Base-by-base conservation (phyloP, 1,140 invertebrate species). In the Bactericera cockerelli region DNA sequence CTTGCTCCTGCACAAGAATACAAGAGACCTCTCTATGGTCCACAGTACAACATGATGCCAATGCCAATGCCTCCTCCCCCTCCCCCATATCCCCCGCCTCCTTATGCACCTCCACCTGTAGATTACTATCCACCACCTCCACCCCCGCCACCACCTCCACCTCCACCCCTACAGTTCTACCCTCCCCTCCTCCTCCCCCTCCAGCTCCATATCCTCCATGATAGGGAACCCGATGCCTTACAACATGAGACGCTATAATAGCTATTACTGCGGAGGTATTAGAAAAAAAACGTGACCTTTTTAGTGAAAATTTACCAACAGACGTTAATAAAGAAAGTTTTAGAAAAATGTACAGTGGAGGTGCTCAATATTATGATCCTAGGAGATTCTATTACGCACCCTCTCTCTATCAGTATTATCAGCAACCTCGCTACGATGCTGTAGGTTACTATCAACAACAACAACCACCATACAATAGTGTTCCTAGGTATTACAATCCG, bases 321-420 rank as follows among this genome's bases (percentile, higher is more conserved):
- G 42, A 22, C 4, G 8, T 19, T 6, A 8, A 19, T 49, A 16
- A 49, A 19, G 19, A 49, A 10, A 19, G n/a, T 49, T 49, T 49
- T n/a, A 16, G 42, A 19, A 49, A n/a, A 22, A 16, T 49, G 42
- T 49, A 49, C 22, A 49, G 42, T 49, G 42, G 42, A 6, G 42
- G 42, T 4, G 4, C 42, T 8, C 42, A 49, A 49, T 49, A 49
- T 22, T 49, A 49, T 49, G 42, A 49, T 22, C 42, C 42, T n/a
- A 49, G 42, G 19, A 49, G 42, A 49, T 49, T 10, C n/a, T 49
- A 49, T 22, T 49, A 49, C 22, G 8, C 6, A 4, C 42, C 42
- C 8, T 22, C 42, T n/a, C n/a, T 49, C n/a, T 19, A 49, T 49
- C 42, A 49, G 42, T 49, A 49, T 49, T 49, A 49, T 49, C 42